Percentiles rank a stretch among this genome's conserved stretches.
Conservation (phyloP, 2,113 vertebrate species). For the Rana temporaria region DNA sequence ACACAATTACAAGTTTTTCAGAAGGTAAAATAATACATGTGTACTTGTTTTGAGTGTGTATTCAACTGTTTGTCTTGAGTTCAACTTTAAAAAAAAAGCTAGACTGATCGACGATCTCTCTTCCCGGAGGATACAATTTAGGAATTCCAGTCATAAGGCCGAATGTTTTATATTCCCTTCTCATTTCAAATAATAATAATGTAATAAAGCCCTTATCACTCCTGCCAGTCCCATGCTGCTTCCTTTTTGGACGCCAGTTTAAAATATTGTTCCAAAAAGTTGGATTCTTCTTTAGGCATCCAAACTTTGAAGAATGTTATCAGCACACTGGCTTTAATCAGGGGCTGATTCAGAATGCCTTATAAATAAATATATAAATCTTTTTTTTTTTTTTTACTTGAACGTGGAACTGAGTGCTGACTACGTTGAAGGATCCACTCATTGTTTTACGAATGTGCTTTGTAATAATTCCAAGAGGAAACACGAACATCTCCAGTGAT, state of each 20-base stretch:
- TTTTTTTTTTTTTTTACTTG: slow-evolving; percentile 2
- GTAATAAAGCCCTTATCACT: slow-evolving; percentile 37
- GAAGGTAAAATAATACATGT: no score
- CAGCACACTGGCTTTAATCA: slow-evolving; percentile 23
- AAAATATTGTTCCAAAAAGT: slow-evolving; percentile 32
- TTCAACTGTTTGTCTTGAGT: no score
- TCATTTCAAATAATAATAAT: slow-evolving; percentile 21
- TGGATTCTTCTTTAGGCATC: slow-evolving; percentile 32
- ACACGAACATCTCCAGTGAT: slow-evolving; percentile 62
- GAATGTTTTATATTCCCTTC: slow-evolving; percentile 31
- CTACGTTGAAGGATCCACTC: slow-evolving; percentile 30
- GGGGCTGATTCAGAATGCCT: neutral
- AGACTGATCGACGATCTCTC: slow-evolving; percentile 10
- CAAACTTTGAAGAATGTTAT: slow-evolving; percentile 36
- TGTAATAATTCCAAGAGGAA: slow-evolving; percentile 63
- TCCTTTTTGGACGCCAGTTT: slow-evolving; percentile 44
- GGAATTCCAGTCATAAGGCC: slow-evolving; percentile 29
- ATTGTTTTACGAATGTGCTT: slow-evolving; percentile 59
- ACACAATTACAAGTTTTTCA: no score
- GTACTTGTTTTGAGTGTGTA: no score
- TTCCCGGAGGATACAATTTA: slow-evolving; percentile 12
- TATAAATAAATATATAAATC: slow-evolving; percentile 17
- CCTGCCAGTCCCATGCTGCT: slow-evolving; percentile 20
- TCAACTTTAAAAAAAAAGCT: no score
- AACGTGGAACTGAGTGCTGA: neutral